phyloP scores from a whole-genome alignment of 1,140 invertebrate genomes.

The Drosophila asahinai region DNA sequence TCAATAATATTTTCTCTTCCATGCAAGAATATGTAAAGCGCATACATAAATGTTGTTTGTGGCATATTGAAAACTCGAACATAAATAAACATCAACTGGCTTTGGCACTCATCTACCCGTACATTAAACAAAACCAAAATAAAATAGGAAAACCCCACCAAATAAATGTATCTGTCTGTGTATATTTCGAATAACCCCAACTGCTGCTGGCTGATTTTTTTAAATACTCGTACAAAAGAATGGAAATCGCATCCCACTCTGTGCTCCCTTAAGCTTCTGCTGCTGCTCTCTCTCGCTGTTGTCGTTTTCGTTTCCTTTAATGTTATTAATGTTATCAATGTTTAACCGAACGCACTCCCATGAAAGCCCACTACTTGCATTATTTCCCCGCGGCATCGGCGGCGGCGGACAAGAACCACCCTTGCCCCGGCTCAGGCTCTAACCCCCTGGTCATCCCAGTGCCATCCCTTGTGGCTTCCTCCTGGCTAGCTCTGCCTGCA shows the following conservation, averaged over 20 bases:
- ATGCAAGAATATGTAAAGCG: constrained; percentile 39
- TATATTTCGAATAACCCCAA: constrained; percentile 41
- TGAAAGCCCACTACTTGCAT: constrained; percentile 32
- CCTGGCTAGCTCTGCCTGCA: constrained; percentile 34
- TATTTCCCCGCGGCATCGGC: constrained; percentile 27
- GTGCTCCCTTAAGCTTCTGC: constrained; percentile 30
- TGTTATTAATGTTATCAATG: constrained; percentile 73
- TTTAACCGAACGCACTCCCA: constrained; percentile 55
- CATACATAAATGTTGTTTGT: constrained; percentile 77
- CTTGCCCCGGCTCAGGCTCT: constrained; percentile 39
- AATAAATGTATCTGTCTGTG: constrained; percentile 42
- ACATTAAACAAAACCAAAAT: constrained; percentile 12
- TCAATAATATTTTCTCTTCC: constrained; percentile 22
- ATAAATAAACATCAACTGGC: constrained; percentile 57
- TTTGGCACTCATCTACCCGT: constrained; percentile 54
- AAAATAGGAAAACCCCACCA: constrained; percentile 11
- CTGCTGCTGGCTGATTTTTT: constrained; percentile 38
- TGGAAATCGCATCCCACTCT: constrained; percentile 24
- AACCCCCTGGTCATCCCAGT: constrained; percentile 28
- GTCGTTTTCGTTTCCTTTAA: constrained; percentile 43
- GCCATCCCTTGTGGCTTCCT: constrained; percentile 27
- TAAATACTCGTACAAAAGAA: constrained; percentile 15
- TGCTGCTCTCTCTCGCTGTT: constrained; percentile 35
- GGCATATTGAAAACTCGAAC: constrained; percentile 44
- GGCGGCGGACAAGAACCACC: constrained; percentile 18